Percentiles rank a stretch among this genome's conserved stretches.
phyloP scores from a whole-genome alignment of 1,140 invertebrate genomes.

The Drosophila micromelanica region DNA sequence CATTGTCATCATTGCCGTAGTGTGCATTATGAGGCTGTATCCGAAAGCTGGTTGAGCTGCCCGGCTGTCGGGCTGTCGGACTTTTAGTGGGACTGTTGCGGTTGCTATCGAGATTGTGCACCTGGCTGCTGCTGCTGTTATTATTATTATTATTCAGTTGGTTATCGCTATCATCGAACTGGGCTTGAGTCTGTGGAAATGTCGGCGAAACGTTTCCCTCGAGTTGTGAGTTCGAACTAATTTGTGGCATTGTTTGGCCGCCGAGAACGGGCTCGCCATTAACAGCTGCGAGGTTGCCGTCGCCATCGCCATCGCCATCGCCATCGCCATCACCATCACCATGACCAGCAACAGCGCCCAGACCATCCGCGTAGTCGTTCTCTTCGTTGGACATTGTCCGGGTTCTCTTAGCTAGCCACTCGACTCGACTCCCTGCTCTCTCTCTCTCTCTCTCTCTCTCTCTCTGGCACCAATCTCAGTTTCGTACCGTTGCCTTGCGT shows the following conservation, averaged over 20 bases:
- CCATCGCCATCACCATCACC: conserved; percentile 22
- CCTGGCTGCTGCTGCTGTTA: conserved; percentile 28
- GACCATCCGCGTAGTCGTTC: conserved; percentile 63
- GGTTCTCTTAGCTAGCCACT: conserved; percentile 22
- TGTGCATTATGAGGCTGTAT: conserved; percentile 52
- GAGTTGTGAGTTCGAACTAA: conserved; percentile 84
- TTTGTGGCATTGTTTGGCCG: conserved; percentile 82
- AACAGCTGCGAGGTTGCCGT: conserved; percentile 55
- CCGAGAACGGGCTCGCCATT: conserved; percentile 69
- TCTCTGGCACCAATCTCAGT: conserved; percentile 21
- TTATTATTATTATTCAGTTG: conserved; percentile 52
- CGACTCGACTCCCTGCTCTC: not conserved
- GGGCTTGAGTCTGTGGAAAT: conserved; percentile 54
- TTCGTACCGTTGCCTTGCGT: conserved; percentile 56
- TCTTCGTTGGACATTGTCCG: conserved; percentile 74
- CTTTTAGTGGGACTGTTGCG: conserved; percentile 67
- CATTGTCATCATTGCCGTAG: conserved; percentile 68
- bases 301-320: conserved; percentile 48
- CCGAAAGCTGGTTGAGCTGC: conserved; percentile 60
- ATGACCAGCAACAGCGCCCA: conserved; percentile 36
- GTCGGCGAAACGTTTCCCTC: conserved; percentile 81
- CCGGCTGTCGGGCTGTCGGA: conserved; percentile 33
- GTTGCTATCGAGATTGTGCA: conserved; percentile 53
- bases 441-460: too few relatives aligned
- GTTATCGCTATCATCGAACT: conserved; percentile 74